These are phyloP conservation scores for Dicerorhinus sumatrensis DNA, from an alignment of 2,113 vertebrate genomes.

Conservation along the genomic window DNA sequence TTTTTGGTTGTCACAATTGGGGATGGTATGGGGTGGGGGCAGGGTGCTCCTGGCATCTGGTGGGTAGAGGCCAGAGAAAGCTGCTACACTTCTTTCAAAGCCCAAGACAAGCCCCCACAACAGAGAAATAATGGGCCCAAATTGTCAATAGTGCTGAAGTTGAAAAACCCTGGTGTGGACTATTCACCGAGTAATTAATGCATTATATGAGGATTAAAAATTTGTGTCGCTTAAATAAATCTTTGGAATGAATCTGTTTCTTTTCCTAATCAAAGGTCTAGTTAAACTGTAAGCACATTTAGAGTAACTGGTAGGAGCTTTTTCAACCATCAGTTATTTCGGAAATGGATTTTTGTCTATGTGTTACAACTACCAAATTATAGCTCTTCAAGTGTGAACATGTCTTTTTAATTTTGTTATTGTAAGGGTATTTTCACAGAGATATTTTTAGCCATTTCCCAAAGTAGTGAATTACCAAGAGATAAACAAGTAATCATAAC, in stretches of 20 bases:
- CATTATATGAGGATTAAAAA: neutral
- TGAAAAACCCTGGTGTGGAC: neutral
- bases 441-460: constrained; percentile 47
- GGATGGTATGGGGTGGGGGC: too few relatives aligned
- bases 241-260: neutral
- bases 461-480: neutral
- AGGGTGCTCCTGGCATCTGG: neutral
- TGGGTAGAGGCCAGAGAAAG: neutral
- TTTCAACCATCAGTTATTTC: neutral
- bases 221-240: neutral
- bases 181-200: neutral
- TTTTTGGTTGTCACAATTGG: neutral
- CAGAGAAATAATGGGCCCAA: neutral
- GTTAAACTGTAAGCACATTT: neutral
- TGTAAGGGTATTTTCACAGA: constrained; percentile 15
- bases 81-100: neutral
- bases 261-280: neutral
- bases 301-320: neutral
- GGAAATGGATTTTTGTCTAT: neutral
- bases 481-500: neutral
- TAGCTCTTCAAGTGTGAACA: neutral
- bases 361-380: neutral
- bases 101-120: neutral
- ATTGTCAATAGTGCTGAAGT: neutral
- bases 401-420: constrained; percentile 18